These are phyloP conservation scores for Poecilia picta DNA, from an alignment of 2,797 vertebrate genomes.

Conservation along the genomic window DNA sequence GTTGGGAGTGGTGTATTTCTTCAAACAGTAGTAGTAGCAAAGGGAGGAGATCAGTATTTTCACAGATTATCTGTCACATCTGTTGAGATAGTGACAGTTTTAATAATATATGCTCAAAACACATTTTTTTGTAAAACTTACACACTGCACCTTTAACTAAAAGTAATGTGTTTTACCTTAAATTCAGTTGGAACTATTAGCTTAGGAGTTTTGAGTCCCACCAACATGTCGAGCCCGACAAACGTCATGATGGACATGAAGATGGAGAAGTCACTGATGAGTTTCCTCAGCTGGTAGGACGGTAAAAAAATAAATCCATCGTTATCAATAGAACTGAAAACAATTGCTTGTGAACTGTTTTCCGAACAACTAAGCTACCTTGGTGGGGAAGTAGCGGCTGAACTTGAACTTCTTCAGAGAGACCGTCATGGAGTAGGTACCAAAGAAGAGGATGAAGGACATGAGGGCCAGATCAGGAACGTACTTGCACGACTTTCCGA, in stretches of 20 bases:
- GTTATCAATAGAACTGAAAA: neutral
- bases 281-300: constrained; percentile 87
- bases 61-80: too few species aligned
- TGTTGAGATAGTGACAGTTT: too few species aligned
- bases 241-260: constrained; percentile 93
- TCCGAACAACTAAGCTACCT: constrained; percentile 77
- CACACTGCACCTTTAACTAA: neutral
- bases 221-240: constrained; percentile 88
- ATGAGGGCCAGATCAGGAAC: constrained; percentile 95
- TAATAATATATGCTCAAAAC: too few species aligned
- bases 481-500: constrained; percentile 91
- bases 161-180: constrained; percentile 77
- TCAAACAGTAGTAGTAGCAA: too few species aligned
- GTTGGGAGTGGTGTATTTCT: too few species aligned
- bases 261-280: constrained; percentile 96
- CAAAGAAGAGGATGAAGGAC: constrained; percentile 99
- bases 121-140: too few species aligned
- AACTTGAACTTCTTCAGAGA: constrained; percentile 97
- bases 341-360: neutral
- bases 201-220: constrained; percentile 88
- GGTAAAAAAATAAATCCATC: constrained; percentile 2
- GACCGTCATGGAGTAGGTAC: constrained; percentile 96
- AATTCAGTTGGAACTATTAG: constrained; percentile 87
- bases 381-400: constrained; percentile 97
- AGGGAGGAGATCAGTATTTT: too few species aligned